Conservation (phyloP, 2,797 vertebrate species). For the Nasua narica region DNA sequence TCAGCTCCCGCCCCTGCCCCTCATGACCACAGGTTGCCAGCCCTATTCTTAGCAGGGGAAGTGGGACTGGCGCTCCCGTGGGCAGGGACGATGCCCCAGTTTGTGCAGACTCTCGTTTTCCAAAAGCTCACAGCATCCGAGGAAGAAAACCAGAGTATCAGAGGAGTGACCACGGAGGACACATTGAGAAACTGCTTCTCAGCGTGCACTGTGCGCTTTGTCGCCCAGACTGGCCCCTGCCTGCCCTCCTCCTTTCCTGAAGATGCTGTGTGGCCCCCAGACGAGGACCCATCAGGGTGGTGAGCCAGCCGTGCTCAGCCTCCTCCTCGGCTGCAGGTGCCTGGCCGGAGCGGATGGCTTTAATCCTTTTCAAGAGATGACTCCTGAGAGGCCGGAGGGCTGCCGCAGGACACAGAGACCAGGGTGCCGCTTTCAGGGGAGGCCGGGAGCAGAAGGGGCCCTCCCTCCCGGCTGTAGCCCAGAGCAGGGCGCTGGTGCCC, state of each 20-base stretch:
- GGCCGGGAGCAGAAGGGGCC: not conserved
- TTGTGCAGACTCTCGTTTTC: no score
- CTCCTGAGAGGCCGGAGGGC: not conserved
- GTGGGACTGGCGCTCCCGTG: fast-evolving
- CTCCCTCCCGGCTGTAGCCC: fast-evolving
- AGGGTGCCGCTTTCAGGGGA: not conserved
- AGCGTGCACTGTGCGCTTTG: no score
- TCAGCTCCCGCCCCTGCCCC: no score
- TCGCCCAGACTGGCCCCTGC: fast-evolving
- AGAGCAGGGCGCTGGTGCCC: not conserved
- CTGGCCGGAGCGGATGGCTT: fast-evolving
- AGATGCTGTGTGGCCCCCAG: fast-evolving
- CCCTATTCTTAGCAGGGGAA: not conserved
- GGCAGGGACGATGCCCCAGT: fast-evolving
- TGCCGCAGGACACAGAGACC: not conserved
- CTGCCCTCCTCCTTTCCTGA: not conserved
- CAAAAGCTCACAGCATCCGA: not conserved
- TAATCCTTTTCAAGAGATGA: not conserved
- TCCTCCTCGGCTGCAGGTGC: not conserved
- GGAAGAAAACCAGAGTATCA: not conserved
- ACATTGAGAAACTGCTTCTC: not conserved
- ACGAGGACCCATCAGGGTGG: no score
- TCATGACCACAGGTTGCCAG: fast-evolving
- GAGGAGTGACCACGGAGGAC: not conserved
- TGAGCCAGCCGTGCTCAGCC: not conserved